Conservation (phyloP, 2,113 vertebrate species). For the Pomatorhinus ruficollis region DNA sequence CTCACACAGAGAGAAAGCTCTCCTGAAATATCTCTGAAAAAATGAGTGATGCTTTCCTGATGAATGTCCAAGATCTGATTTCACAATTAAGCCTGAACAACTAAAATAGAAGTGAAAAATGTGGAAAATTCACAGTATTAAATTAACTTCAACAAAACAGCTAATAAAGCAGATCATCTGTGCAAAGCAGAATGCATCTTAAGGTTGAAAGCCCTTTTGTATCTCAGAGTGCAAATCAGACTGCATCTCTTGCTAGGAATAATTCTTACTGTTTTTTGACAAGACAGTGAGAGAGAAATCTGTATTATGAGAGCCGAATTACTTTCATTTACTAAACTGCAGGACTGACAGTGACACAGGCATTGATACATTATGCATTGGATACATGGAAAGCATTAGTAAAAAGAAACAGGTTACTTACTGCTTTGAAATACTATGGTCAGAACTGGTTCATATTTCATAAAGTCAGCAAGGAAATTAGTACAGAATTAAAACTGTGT, state of each 20-base stretch:
- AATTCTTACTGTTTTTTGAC: neutral
- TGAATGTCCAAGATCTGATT: neutral
- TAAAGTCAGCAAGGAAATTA: neutral
- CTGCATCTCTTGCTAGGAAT: neutral
- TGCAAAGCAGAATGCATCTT: slow-evolving; percentile 13
- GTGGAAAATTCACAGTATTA: neutral
- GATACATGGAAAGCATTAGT: neutral
- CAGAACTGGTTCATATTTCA: neutral
- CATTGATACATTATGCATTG: fast-evolving
- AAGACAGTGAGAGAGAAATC: neutral
- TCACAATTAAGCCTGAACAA: neutral
- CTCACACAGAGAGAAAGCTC: neutral
- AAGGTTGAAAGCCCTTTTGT: neutral
- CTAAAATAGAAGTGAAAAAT: neutral
- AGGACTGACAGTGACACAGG: neutral
- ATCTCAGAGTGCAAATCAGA: neutral
- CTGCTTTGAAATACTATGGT: neutral
- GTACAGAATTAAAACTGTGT: neutral
- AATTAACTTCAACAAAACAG: neutral
- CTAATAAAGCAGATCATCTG: slow-evolving; percentile 13
- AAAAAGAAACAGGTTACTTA: neutral
- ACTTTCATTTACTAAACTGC: neutral
- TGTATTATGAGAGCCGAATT: neutral
- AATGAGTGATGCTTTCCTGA: neutral
- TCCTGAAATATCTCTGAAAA: neutral